Evolutionary conservation across 2,797 vertebrate species (phyloP).

Genomic region (Poeciliopsis gracilis): DNA sequence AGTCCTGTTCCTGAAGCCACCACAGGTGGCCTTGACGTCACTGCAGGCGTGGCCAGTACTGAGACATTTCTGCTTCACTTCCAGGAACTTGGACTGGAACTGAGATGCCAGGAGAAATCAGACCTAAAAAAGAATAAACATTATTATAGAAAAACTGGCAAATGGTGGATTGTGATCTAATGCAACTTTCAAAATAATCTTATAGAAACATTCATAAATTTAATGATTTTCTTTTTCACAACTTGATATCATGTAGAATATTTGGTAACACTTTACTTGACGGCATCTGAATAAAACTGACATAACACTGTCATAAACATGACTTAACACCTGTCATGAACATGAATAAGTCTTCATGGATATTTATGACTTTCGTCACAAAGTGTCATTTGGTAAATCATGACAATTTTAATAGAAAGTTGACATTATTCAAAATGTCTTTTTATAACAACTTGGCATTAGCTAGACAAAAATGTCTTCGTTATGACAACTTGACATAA

Average conservation of each 20-base stretch:
- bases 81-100: slow-evolving; percentile 99
- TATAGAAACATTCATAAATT: not conserved
- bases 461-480: too few species aligned
- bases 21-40: slow-evolving; percentile 70
- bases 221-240: not conserved
- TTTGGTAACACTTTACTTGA: not conserved
- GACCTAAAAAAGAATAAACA: slow-evolving; percentile 74
- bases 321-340: too few species aligned
- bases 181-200: not conserved
- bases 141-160: not conserved
- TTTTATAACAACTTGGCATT: too few species aligned
- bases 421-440: too few species aligned
- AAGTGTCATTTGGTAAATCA: too few species aligned
- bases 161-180: not conserved
- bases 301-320: too few species aligned
- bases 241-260: not conserved
- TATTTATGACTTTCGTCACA: too few species aligned
- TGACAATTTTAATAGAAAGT: too few species aligned
- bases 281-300: too few species aligned
- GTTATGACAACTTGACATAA: too few species aligned
- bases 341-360: too few species aligned
- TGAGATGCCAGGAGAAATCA: slow-evolving; percentile 98
- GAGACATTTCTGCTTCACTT: slow-evolving; percentile 97
- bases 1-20: slow-evolving; percentile 22
- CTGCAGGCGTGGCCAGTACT: slow-evolving; percentile 98